Base-by-base conservation (phyloP, 2,113 vertebrate genomes). In the Dendrocopos noguchii region DNA sequence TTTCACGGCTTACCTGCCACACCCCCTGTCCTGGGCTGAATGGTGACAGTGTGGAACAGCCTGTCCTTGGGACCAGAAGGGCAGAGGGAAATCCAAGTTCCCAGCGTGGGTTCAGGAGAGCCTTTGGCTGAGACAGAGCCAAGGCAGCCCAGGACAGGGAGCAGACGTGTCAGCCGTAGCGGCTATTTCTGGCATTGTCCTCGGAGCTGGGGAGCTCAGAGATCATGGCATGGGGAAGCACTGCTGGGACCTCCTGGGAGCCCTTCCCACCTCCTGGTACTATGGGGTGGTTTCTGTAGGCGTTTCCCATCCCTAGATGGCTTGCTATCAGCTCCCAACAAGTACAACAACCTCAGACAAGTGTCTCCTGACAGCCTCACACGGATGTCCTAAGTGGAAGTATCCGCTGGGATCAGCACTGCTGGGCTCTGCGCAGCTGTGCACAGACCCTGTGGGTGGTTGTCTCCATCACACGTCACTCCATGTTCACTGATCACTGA, bases 391-490 rank as follows among this genome's bases (percentile, higher is more conserved):
- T 39, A 15, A 79, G 44, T 34, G 75, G 74, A 60, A n/a, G 52
- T 18, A 64, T 64, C 80, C 1, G 0, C 1, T 4, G 25, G 72
- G 66, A 39, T 59, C 14, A 11, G 39, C 65, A 9, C 61, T 16
- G 66, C 57, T 0, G 0, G 20, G 71, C 31, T 22, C 72, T 33
- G 66, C 2, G 3, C 46, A 22, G 68, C 68, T 15, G 9, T 1
- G 14, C 64, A 15, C 64, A n/a, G n/a, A 33, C 16, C 42, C 28
- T 3, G 2, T 9, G 52, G 34, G 52, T 1, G 9, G n/a, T 22
- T 0, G 0, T 21, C 84, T 65, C 60, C 10, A 0, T 52, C 63
- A 60, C 57, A n/a, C 0, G 0, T 19, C 1, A 2, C 46, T 87
- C 80, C n/a, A 46, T 0, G 1, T 63, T 72, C 42, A 27, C 1